phyloP scores from a whole-genome alignment of 2,888 invertebrate species.

The Epistrophella euchroma region DNA sequence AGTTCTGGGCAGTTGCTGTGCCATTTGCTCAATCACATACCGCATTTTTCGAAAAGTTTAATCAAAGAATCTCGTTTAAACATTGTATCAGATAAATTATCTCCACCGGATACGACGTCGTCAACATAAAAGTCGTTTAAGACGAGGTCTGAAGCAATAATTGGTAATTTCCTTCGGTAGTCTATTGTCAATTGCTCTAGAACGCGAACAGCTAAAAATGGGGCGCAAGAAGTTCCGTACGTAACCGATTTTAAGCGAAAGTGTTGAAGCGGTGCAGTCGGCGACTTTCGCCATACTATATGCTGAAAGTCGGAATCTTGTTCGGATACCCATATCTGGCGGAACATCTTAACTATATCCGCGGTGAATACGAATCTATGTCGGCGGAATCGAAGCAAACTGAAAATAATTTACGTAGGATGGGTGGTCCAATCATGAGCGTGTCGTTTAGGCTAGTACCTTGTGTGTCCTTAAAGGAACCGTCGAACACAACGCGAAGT shows the following conservation, averaged over 20 bases:
- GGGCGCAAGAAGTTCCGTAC: conserved; percentile 14
- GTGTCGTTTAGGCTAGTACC: too few species aligned
- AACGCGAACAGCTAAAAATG: conserved; percentile 4
- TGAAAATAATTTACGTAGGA: too few species aligned
- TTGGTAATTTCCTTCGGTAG: background rate
- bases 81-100: background rate
- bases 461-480: too few species aligned
- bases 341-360: background rate
- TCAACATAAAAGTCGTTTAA: background rate
- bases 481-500: too few species aligned
- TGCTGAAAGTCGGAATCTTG: background rate
- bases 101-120: too few species aligned
- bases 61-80: background rate
- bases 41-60: background rate
- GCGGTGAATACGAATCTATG: too few species aligned
- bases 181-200: conserved; percentile 6
- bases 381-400: too few species aligned
- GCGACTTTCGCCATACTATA: background rate
- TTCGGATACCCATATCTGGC: background rate
- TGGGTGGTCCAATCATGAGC: too few species aligned
- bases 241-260: background rate
- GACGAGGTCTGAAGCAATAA: background rate
- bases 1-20: too few species aligned
- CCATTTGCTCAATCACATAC: background rate
- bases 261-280: conserved; percentile 1